Evolutionary conservation across 2,113 vertebrate species (phyloP).

Genomic region (Vombatus ursinus): DNA sequence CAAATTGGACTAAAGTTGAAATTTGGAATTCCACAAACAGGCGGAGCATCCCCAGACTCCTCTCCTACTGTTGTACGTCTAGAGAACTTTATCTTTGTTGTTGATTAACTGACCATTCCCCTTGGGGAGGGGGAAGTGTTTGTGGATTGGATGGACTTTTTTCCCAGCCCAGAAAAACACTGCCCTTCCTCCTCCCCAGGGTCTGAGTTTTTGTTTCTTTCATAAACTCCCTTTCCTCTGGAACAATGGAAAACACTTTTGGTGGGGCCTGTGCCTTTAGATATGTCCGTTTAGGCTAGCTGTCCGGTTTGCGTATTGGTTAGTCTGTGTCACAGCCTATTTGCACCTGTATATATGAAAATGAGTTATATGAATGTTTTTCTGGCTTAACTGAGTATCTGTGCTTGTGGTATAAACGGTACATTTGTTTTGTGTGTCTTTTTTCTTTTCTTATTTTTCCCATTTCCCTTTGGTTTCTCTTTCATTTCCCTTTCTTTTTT

Average conservation of each 20-base stretch:
- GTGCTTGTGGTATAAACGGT: background rate
- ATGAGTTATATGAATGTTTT: background rate
- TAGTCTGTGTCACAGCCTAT: background rate
- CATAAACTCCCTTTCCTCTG: constrained; percentile 63
- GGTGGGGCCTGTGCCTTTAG: constrained; percentile 34
- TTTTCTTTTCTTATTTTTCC: background rate
- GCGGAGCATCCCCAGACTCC: background rate
- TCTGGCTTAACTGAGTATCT: background rate
- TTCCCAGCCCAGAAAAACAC: background rate
- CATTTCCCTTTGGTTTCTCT: background rate
- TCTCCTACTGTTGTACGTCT: background rate
- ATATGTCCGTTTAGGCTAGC: constrained; percentile 1
- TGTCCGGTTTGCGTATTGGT: constrained; percentile 12
- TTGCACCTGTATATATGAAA: background rate
- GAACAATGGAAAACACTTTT: constrained; percentile 43
- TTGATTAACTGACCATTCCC: constrained; percentile 43
- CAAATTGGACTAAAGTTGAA: background rate
- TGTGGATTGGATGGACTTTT: constrained; percentile 39
- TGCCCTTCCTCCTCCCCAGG: constrained; percentile 37
- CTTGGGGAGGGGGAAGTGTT: constrained; percentile 3
- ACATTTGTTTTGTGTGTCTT: background rate
- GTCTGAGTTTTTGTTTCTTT: constrained; percentile 59
- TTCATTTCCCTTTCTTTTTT: background rate
- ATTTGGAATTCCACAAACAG: background rate
- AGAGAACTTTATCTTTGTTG: constrained; percentile 13